These are phyloP conservation scores for Liasis olivaceus DNA, from an alignment of 2,797 vertebrate genomes.

Conservation along the genomic window DNA sequence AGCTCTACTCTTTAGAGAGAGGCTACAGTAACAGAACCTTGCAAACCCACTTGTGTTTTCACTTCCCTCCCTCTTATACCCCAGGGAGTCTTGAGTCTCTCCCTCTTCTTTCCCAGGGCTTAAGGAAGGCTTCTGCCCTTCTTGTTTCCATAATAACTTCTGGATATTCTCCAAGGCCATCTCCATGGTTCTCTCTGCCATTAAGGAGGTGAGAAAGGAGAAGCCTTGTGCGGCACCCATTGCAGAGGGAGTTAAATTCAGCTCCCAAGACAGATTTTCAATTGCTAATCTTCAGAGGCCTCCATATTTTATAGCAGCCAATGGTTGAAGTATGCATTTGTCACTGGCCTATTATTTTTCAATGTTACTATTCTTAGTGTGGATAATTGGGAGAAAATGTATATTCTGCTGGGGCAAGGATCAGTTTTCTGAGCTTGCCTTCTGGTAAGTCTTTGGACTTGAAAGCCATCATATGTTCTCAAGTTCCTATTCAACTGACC, in stretches of 20 bases:
- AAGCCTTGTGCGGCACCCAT: not conserved
- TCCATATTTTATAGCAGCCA: no score
- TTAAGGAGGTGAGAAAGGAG: not conserved
- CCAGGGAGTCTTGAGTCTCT: no score
- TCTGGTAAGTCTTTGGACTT: not conserved
- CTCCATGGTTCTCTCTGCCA: not conserved
- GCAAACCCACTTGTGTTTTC: no score
- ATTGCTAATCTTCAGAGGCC: not conserved
- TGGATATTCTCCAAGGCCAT: not conserved
- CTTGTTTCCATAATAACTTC: not conserved
- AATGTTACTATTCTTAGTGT: not conserved
- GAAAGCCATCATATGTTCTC: not conserved
- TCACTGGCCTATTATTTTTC: not conserved
- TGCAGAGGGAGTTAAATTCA: not conserved
- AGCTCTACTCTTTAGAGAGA: no score
- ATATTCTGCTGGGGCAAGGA: not conserved
- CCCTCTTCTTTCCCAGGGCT: not conserved
- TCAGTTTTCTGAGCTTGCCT: not conserved
- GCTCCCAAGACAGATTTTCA: not conserved
- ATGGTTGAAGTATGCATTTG: rapidly evolving
- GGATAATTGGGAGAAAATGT: not conserved
- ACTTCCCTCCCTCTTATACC: no score
- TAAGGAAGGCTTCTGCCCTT: not conserved
- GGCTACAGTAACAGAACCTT: no score
- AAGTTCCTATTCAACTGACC: no score